Percentiles rank a stretch among this genome's conserved stretches.
These are phyloP conservation scores for Siderastrea radians DNA, from an alignment of 92 coral and sea anemone species.

Conservation along the genomic window DNA sequence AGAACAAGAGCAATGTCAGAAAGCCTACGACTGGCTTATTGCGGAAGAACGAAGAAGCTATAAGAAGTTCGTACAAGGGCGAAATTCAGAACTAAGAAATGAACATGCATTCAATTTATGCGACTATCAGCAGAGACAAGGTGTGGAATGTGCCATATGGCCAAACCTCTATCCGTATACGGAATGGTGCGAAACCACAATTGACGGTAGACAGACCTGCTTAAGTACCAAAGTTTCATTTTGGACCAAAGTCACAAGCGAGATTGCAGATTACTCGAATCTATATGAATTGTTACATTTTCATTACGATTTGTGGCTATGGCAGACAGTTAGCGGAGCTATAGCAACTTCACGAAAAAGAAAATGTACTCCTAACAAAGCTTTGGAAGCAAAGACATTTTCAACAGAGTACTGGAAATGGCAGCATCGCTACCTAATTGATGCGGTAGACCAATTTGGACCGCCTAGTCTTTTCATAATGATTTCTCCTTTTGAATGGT, in stretches of 20 bases:
- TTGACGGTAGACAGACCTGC: constrained; percentile 32
- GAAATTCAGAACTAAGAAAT: no score
- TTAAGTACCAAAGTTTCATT: constrained; percentile 36
- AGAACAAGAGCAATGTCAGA: background rate
- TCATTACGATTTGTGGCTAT: constrained; percentile 72
- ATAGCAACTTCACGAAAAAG: constrained; percentile 18
- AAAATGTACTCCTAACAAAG: constrained; percentile 60
- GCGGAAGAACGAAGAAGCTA: no score
- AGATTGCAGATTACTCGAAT: constrained; percentile 41
- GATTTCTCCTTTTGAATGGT: constrained; percentile 77
- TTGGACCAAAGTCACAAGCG: constrained; percentile 2
- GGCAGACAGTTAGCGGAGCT: constrained; percentile 67
- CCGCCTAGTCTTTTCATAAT: constrained; percentile 66
- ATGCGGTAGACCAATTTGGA: constrained; percentile 72
- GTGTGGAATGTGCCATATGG: constrained; percentile 59
- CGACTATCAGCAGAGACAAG: constrained; percentile 27
- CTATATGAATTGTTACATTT: constrained; percentile 69
- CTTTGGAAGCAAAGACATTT: constrained; percentile 69
- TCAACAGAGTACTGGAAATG: constrained; percentile 68
- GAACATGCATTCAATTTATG: constrained; percentile 15
- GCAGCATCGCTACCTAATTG: constrained; percentile 64
- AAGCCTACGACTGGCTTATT: background rate
- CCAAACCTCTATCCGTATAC: constrained; percentile 53
- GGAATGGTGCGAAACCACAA: constrained; percentile 48
- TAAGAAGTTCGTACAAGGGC: no score